phyloP scores from a whole-genome alignment of 2,113 vertebrate species.

The Sula dactylatra region DNA sequence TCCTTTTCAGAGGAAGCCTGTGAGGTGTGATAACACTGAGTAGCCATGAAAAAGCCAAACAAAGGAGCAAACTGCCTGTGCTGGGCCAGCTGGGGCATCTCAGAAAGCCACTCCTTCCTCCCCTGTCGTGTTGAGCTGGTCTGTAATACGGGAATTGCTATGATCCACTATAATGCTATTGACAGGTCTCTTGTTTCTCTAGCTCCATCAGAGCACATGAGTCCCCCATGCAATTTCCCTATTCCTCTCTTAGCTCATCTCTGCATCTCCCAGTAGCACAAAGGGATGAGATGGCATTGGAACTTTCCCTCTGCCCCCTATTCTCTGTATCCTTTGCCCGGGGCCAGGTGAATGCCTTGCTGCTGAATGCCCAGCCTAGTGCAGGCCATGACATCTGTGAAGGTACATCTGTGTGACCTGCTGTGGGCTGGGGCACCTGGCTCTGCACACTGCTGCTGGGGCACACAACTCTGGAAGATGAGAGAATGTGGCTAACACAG shows the following conservation, averaged over 20 bases:
- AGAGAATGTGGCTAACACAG: background rate
- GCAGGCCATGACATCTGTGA: background rate
- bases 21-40: background rate
- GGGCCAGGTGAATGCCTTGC: background rate
- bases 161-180: background rate
- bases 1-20: background rate
- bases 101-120: background rate
- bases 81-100: background rate
- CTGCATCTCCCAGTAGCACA: background rate
- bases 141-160: background rate
- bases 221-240: rapidly evolving
- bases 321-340: background rate
- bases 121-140: background rate
- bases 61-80: background rate
- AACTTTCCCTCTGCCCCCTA: background rate
- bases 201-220: background rate
- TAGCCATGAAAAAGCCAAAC: background rate
- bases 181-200: background rate
- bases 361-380: background rate
- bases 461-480: background rate
- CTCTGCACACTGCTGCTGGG: background rate
- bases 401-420: background rate
- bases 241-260: background rate
- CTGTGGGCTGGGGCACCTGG: background rate
- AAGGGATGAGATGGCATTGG: background rate